phyloP scores from a whole-genome alignment of 2,888 invertebrate species.

The Nymphalis urticae region DNA sequence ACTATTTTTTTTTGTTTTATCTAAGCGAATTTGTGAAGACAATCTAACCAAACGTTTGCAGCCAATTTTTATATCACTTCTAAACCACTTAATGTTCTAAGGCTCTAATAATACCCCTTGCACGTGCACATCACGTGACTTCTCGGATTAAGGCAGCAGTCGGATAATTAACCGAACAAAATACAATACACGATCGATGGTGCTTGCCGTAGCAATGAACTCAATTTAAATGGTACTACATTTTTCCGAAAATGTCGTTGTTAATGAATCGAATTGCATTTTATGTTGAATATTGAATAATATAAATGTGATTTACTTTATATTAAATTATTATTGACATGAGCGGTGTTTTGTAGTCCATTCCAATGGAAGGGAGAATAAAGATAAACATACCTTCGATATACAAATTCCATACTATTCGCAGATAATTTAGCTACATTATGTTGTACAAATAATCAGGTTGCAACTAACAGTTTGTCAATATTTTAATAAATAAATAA shows the following conservation, averaged over 20 bases:
- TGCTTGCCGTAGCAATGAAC: constrained; percentile 20
- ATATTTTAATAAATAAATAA: too few relatives aligned
- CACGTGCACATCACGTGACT: constrained; percentile 79
- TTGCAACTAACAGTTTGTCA: too few relatives aligned
- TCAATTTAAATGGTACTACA: constrained; percentile 20
- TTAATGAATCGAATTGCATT: background rate
- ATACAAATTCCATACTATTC: too few relatives aligned
- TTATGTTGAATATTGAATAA: too few relatives aligned
- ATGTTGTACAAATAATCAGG: too few relatives aligned
- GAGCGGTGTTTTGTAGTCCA: too few relatives aligned
- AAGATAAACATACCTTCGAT: too few relatives aligned
- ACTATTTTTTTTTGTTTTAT: background rate
- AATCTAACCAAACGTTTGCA: background rate
- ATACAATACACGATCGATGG: constrained; percentile 42
- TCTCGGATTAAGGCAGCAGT: constrained; percentile 71
- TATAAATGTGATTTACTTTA: too few relatives aligned
- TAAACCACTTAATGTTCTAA: constrained; percentile 3
- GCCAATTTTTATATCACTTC: background rate
- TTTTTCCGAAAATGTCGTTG: constrained; percentile 8
- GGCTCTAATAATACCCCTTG: constrained; percentile 54
- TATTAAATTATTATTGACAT: too few relatives aligned
- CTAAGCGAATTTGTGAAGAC: background rate
- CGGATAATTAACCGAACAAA: constrained; percentile 80
- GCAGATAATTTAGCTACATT: too few relatives aligned
- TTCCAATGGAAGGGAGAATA: too few relatives aligned